Base-by-base conservation (phyloP, 2,797 vertebrate genomes). In the Catamblyrhynchus diadema region DNA sequence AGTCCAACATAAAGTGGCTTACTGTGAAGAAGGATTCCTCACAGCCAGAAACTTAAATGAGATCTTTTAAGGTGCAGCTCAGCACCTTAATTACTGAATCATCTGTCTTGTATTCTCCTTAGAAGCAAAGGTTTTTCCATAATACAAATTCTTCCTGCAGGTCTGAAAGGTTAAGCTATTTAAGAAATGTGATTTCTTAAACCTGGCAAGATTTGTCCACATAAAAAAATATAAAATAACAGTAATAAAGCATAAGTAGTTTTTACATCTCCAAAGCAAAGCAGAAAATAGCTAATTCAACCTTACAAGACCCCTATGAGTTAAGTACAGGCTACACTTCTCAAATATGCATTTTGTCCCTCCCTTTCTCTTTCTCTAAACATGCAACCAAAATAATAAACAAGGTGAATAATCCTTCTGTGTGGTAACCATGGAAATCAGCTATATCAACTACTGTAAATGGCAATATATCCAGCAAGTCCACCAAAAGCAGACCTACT, bases 381-480 rank as follows among this genome's bases (percentile, higher is more conserved):
- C 83, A 70, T 81, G 61, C 72, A 89, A 90, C 81, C 85, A 95
- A 97, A 96, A 96, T 96, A 92, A 96, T 94, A 96, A 97, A 95
- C 88, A 96, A 97, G 87, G 86, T 96, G 83, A 93, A 95, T 89
- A 95, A 95, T 88, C 67, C 51, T 96, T 94, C 86, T 95, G 44
- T 86, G 89, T 90, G 93, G 98, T 98, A 98, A 98, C 98, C 98
- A 98, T 98, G 98, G 98, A 94, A 97, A 98, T 98, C 97, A 93
- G 89, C 86, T 95, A 82, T 95, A 97, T 96, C 96, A 96, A 93
- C 97, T 87, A 90, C 77, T 67, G 89, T 95, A 96, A 96, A 93
- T 84, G 94, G 95, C 86, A 93, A 88, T 81, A 94, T 91, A 94
- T 67, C 75, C 90, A 72, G 79, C 59, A 94, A 93, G 65, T 88